Evolutionary conservation across 1,140 invertebrate genomes (phyloP), one percentile per base, ranked within the genome.

Genomic region (Triops longicaudatus): DNA sequence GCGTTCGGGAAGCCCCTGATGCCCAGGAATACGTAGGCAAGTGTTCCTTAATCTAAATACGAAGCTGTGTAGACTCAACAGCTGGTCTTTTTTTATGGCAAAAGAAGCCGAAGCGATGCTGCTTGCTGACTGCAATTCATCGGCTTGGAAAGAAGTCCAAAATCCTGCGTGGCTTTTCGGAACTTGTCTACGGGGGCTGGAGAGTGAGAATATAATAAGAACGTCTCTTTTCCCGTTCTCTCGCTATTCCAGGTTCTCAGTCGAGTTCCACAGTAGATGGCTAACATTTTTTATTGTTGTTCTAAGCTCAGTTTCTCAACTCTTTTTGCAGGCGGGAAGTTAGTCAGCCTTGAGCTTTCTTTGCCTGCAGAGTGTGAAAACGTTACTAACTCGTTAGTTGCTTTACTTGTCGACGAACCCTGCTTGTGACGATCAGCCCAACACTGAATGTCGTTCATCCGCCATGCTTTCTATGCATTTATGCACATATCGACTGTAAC

Each of bases 21-120:
- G 50, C 50, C 17, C 6, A 63, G 10, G 22, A 63, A 63, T 14
- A 63, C 50, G 17, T 63, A 63, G 50, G 50, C 50, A 63, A 63
- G 50, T 22, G 50, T 17, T 63, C 22, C 14, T 37, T 63, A 63
- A 63, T 63, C 50, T 63, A 63, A 63, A 63, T 63, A 63, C 50
- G n/a, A 63, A 17, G n/a, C 50, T 63, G 50, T 22, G 50, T 63
- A 63, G 50, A 63, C 50, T 63, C 50, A 63, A 63, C 50, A 63
- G 50, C 50, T 63, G 50, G 50, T 63, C 50, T 63, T 63, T 63
- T 37, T 63, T 63, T 63, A 63, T 22, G 9, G 50, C 50, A 17
- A 9, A 63, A 63, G 50, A 63, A 63, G n/a, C 14, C 22, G 50
- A 63, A 63, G 50, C 31, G 31, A 37, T 37, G 31, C 31, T n/a